Percentiles rank a stretch among this genome's conserved stretches.
phyloP scores from a whole-genome alignment of 2,113 vertebrate species.

The Isurus oxyrinchus region DNA sequence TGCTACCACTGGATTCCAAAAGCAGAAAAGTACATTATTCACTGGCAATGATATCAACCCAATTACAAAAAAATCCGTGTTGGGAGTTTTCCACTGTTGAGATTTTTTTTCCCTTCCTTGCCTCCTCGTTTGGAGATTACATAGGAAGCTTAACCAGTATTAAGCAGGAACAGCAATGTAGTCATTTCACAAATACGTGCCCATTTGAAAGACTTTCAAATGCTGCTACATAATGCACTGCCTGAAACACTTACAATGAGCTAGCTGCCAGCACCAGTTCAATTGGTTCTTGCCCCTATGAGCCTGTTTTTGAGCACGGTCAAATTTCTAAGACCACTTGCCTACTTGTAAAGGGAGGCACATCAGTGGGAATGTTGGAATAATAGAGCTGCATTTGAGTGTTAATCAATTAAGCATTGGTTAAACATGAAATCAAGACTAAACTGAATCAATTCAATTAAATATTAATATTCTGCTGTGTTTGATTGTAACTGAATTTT shows the following conservation, averaged over 20 bases:
- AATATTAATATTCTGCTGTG: neutral
- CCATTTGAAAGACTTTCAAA: neutral
- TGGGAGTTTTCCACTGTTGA: neutral
- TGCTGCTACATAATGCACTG: neutral
- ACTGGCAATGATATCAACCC: too few species aligned
- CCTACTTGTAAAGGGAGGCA: neutral
- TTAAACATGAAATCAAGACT: neutral
- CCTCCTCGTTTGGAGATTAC: neutral
- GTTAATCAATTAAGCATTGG: neutral
- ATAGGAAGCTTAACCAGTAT: neutral
- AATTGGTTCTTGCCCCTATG: neutral
- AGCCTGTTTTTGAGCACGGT: neutral
- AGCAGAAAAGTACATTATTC: too few species aligned
- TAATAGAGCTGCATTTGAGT: neutral
- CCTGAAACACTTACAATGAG: neutral
- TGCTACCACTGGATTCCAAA: too few species aligned
- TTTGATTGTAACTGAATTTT: neutral
- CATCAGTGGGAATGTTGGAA: neutral
- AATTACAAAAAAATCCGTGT: neutral
- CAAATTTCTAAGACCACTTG: neutral
- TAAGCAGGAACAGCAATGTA: neutral
- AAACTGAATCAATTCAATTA: neutral
- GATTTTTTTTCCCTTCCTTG: neutral
- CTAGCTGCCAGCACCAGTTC: neutral
- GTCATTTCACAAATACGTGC: neutral